phyloP scores from a whole-genome alignment of 2,113 vertebrate genomes.

The Triplophysa rosa region DNA sequence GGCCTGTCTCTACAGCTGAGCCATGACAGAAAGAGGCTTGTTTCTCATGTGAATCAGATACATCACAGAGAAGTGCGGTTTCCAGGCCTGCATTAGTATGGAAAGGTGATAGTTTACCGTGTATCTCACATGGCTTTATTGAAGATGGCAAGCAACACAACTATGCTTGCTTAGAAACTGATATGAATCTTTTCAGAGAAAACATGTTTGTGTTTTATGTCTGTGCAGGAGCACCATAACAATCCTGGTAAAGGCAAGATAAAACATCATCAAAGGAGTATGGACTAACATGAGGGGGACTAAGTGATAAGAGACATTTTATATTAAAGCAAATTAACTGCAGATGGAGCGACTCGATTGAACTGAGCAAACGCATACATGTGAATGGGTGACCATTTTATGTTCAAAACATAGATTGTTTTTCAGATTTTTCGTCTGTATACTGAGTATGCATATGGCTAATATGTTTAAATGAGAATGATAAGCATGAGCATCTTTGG shows the following conservation, averaged over 20 bases:
- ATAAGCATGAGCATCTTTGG: not conserved
- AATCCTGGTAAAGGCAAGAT: too few species aligned
- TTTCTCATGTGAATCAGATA: not conserved
- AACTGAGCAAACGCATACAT: too few species aligned
- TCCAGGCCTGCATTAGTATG: not conserved
- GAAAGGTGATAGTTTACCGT: not conserved
- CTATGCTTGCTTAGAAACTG: not conserved
- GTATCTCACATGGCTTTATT: not conserved
- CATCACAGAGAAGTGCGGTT: not conserved
- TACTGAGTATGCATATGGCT: too few species aligned
- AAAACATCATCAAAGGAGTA: too few species aligned
- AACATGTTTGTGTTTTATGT: constrained; percentile 6
- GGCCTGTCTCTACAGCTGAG: constrained; percentile 17
- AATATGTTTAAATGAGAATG: not conserved
- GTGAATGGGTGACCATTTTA: too few species aligned
- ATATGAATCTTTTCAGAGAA: not conserved
- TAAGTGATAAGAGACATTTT: too few species aligned
- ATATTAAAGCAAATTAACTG: too few species aligned
- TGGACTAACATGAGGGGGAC: too few species aligned
- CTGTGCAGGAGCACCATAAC: not conserved
- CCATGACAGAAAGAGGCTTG: not conserved
- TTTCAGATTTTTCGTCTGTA: too few species aligned
- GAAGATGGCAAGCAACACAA: not conserved
- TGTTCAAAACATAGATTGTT: too few species aligned
- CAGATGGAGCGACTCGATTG: too few species aligned